phyloP scores from a whole-genome alignment of 2,797 vertebrate species.

The Sternotherus odoratus region DNA sequence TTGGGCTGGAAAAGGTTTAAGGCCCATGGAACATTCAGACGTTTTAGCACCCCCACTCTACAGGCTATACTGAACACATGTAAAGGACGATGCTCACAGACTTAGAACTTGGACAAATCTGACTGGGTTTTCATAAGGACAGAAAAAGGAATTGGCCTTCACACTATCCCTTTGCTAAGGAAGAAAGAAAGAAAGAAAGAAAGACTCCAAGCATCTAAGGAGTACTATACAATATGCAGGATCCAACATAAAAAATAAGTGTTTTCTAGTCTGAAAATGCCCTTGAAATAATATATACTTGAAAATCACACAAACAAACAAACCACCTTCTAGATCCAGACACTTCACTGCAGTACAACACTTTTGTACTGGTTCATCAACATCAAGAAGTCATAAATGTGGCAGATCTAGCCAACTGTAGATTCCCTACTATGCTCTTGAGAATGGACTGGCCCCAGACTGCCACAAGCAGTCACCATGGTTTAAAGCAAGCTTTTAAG shows the following conservation, averaged over 20 bases:
- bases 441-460: not conserved
- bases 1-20: not conserved
- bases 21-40: not conserved
- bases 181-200: not conserved
- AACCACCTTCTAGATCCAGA: not conserved
- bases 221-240: not conserved
- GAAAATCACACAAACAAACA: not conserved
- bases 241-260: not conserved
- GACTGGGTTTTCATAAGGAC: not conserved
- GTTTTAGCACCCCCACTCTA: not conserved
- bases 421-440: not conserved
- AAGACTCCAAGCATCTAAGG: not conserved
- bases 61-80: not conserved
- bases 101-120: not conserved
- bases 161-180: not conserved
- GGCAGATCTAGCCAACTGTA: not conserved
- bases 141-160: not conserved
- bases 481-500: not conserved
- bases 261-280: not conserved
- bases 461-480: not conserved
- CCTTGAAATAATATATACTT: not conserved
- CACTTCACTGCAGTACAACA: not conserved
- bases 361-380: not conserved
- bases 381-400: not conserved
- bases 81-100: not conserved